Evolutionary conservation across 2,797 vertebrate genomes (phyloP).

Genomic region (Peromyscus nudipes): DNA sequence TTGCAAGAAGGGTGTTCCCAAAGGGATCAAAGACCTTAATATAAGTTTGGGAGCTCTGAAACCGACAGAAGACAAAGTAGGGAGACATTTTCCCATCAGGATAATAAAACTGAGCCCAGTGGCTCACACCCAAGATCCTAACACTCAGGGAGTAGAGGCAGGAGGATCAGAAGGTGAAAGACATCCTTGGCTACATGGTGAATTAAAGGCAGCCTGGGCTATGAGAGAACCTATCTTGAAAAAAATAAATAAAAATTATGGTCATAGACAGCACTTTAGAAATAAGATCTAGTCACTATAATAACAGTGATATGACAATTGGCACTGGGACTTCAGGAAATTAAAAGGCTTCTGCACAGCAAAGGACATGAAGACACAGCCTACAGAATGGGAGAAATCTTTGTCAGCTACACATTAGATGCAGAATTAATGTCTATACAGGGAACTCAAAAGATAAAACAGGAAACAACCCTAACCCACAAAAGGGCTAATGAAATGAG

Average conservation of each 20-base stretch:
- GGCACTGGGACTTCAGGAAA: not conserved
- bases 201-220: not conserved
- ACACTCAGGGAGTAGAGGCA: not conserved
- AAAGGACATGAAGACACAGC: not conserved
- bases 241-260: not conserved
- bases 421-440: not conserved
- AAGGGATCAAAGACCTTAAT: not conserved
- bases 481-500: not conserved
- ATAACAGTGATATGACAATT: not conserved
- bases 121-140: not conserved
- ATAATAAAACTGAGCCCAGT: not conserved
- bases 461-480: too few species aligned
- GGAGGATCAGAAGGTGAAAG: not conserved
- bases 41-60: not conserved
- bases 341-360: not conserved
- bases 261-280: not conserved
- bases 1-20: not conserved
- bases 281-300: not conserved
- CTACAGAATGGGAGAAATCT: not conserved
- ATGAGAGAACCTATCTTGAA: not conserved
- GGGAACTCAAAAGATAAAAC: not conserved
- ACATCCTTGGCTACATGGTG: not conserved
- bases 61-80: not conserved
- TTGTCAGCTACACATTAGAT: not conserved
- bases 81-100: not conserved